Evolutionary conservation across 2,888 invertebrate genomes (phyloP).

Genomic region (Heliconius hortense): DNA sequence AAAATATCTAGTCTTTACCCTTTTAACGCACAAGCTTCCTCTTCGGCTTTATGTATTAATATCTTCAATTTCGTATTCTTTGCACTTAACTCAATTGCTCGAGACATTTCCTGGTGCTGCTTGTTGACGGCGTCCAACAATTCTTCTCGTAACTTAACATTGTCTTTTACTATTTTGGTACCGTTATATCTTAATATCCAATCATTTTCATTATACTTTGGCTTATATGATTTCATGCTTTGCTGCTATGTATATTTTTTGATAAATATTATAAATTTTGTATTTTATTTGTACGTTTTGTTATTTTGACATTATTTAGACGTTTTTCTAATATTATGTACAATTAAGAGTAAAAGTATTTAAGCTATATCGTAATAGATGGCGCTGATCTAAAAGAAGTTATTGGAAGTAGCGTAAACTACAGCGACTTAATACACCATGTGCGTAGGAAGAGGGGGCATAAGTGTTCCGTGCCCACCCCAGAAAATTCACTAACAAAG

Average conservation of each 20-base stretch:
- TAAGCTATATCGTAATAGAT: not conserved
- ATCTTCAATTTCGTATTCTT: slow-evolving; percentile 54
- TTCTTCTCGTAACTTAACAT: slow-evolving; percentile 50
- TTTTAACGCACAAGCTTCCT: slow-evolving; percentile 50
- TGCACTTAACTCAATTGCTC: slow-evolving; percentile 68
- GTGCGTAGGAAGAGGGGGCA: too few species aligned
- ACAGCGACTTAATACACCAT: too few species aligned
- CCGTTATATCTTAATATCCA: slow-evolving; percentile 38
- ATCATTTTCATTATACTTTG: slow-evolving; percentile 5
- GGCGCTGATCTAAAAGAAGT: not conserved
- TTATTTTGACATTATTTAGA: slow-evolving; percentile 5
- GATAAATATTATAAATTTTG: not conserved
- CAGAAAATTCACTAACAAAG: too few species aligned
- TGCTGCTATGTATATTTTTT: not conserved
- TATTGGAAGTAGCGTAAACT: too few species aligned
- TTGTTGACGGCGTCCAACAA: slow-evolving; percentile 60
- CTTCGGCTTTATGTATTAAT: slow-evolving; percentile 53
- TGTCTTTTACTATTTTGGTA: slow-evolving; percentile 52
- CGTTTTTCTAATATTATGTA: not conserved
- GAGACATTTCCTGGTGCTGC: slow-evolving; percentile 71
- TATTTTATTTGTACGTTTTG: not conserved
- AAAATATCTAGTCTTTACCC: slow-evolving; percentile 29
- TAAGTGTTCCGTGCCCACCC: too few species aligned
- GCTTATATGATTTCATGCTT: slow-evolving; percentile 16
- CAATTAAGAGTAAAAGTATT: not conserved